Evolutionary conservation across 2,888 invertebrate species (phyloP), one percentile per base, ranked within the genome.

Genomic region (Agriopis leucophaearia): DNA sequence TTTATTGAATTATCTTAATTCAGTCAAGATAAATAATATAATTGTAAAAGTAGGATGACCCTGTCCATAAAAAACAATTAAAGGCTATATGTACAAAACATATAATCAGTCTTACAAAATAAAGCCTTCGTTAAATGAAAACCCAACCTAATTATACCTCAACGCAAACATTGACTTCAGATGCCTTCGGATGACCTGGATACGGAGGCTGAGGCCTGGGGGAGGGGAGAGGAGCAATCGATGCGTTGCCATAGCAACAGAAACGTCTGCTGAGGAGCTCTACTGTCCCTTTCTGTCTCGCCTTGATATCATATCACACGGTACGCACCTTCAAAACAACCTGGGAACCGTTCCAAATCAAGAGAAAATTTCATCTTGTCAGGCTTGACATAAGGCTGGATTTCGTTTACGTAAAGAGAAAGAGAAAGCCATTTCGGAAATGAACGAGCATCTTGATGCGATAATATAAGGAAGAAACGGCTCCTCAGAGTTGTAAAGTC

Each of bases 211-310:
- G 78, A 59, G 71, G 78, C n/a, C 50, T 62, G 57, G 78, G 85
- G 82, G 51, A 78, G 85, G 82, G 87, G 83, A 81, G 84, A 83
- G 85, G 82, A 87, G 88, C 59, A 92, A 94, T 94, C 94, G 94
- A 94, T 94, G 92, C 82, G 92, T 91, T 87, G 81, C 89, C 86
- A 92, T 91, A 83, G 87, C 89, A 84, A 94, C 93, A 86, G 93
- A 92, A 90, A 94, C 92, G 94, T 93, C 94, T 94, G 93, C 93
- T 91, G 92, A 92, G 92, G 88, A 92, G 91, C 88, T 89, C 89
- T 92, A 92, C 93, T 93, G 87, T 93, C 94, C 88, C 91, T 92
- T 86, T 94, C 93, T 92, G 88, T 94, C 93, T 94, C 92, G 93
- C 90, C 91, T 89, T 88, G 91, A 90, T 94, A 93, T 94, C 92